phyloP scores from a whole-genome alignment of 2,113 vertebrate genomes.

The Rhabdomys dilectus region DNA sequence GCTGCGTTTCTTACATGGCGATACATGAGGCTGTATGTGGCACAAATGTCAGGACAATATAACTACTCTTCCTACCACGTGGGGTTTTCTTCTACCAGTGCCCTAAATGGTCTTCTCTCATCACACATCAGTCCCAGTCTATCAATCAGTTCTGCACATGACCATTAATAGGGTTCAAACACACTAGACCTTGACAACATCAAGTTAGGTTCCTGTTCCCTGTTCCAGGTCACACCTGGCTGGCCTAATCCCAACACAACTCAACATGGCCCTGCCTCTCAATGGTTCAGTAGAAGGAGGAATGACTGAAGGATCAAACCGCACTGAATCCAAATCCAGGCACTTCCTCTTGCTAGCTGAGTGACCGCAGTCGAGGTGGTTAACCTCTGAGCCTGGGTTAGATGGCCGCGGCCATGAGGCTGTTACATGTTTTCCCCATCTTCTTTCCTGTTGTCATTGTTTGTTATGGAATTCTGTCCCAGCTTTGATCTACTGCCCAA shows the following conservation, averaged over 20 bases:
- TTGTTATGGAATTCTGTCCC: constrained; percentile 42
- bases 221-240: not conserved
- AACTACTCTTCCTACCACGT: not conserved
- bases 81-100: not conserved
- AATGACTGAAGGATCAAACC: not conserved
- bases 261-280: not conserved
- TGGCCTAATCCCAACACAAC: not conserved
- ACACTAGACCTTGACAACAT: constrained; percentile 19
- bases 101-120: not conserved
- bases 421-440: not conserved
- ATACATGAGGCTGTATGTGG: rapidly evolving
- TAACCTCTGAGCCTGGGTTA: constrained; percentile 13
- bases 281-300: not conserved
- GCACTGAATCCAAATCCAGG: not conserved
- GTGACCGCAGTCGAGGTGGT: constrained; percentile 9
- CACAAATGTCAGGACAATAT: not conserved
- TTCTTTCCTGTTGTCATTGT: constrained; percentile 50
- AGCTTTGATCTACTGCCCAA: constrained; percentile 63
- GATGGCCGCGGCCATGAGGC: constrained; percentile 15
- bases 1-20: not conserved
- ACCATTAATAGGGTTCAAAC: constrained; percentile 16
- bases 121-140: not conserved
- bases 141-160: not conserved
- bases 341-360: not conserved
- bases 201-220: not conserved